These are phyloP conservation scores for Pheosia tremula DNA, from an alignment of 2,888 invertebrate genomes.

Conservation along the genomic window DNA sequence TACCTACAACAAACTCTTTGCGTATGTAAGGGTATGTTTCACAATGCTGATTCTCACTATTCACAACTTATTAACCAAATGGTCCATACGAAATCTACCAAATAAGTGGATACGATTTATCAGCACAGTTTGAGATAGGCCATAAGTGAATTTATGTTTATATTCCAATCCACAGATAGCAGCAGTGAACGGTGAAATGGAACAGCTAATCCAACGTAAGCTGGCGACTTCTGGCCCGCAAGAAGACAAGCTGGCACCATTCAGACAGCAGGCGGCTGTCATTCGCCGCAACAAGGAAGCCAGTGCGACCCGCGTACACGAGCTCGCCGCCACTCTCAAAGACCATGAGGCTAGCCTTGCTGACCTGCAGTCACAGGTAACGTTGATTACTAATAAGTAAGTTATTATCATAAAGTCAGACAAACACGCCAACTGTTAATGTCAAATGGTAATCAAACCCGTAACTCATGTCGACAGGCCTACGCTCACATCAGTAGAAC, in stretches of 20 bases:
- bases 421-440: too few species aligned
- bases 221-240: conserved; percentile 86
- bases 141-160: neutral
- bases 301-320: conserved; percentile 88
- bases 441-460: too few species aligned
- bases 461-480: too few species aligned
- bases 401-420: too few species aligned
- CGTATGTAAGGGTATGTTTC: too few species aligned
- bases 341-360: conserved; percentile 86
- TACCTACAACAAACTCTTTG: too few species aligned
- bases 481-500: too few species aligned
- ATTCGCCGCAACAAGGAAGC: conserved; percentile 92
- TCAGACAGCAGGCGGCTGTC: conserved; percentile 93
- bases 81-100: too few species aligned
- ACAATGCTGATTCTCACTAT: too few species aligned
- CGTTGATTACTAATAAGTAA: neutral
- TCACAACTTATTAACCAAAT: too few species aligned
- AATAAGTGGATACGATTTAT: too few species aligned
- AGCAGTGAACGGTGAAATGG: conserved; percentile 85
- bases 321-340: conserved; percentile 86
- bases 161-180: conserved; percentile 68
- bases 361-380: conserved; percentile 80
- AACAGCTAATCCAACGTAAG: conserved; percentile 88
- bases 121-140: too few species aligned
- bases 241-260: conserved; percentile 91